Conservation (phyloP, 2,113 vertebrate species). For the Chionodraco myersi region DNA sequence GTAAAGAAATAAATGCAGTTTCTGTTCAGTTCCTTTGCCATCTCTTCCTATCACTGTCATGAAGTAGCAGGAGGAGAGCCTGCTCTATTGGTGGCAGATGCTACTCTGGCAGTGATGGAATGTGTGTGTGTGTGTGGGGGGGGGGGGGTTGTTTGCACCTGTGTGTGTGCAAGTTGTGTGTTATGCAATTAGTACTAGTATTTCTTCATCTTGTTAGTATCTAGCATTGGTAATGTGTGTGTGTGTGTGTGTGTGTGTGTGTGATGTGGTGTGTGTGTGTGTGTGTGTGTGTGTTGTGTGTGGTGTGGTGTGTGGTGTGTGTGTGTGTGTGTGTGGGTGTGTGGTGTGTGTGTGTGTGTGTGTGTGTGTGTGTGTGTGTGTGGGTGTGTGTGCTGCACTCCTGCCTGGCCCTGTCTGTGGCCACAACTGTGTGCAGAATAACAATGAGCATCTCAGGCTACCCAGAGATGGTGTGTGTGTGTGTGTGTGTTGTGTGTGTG, state of each 20-base stretch:
- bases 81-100: slow-evolving; percentile 62
- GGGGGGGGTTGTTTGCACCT: background rate
- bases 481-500: slow-evolving; percentile 15
- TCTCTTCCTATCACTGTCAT: background rate
- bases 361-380: slow-evolving; percentile 10
- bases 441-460: slow-evolving; percentile 75
- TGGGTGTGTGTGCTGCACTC: slow-evolving; percentile 12
- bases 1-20: too few species aligned
- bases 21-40: background rate
- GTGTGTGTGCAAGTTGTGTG: slow-evolving; percentile 15
- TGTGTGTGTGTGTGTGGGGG: slow-evolving; percentile 54
- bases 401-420: slow-evolving; percentile 73
- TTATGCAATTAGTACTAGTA: slow-evolving; percentile 39
- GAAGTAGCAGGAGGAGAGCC: slow-evolving; percentile 31
- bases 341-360: too few species aligned
- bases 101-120: slow-evolving; percentile 63
- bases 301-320: slow-evolving; percentile 1
- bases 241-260: slow-evolving; percentile 4
- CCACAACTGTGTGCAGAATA: slow-evolving; percentile 78
- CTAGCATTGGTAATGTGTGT: slow-evolving; percentile 69
- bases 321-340: slow-evolving; percentile 6
- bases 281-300: slow-evolving; percentile 12
- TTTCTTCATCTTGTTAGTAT: slow-evolving; percentile 68
- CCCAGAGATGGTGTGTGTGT: slow-evolving; percentile 14
- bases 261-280: slow-evolving; percentile 20